These are phyloP conservation scores for Redunca redunca DNA, from an alignment of 2,113 vertebrate genomes.

Conservation along the genomic window DNA sequence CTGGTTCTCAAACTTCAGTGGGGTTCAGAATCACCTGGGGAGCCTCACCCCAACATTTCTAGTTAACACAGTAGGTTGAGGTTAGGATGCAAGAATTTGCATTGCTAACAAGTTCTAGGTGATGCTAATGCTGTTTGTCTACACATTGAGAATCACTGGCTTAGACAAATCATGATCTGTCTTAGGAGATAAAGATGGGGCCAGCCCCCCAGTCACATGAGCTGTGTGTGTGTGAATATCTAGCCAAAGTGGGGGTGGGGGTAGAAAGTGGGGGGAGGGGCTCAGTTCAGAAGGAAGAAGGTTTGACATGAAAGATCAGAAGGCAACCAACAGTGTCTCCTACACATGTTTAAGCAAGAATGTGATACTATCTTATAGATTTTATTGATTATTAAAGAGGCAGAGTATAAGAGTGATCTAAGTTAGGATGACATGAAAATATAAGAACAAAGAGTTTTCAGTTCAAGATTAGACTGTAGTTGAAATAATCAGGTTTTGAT, in stretches of 20 bases:
- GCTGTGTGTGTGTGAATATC: neutral
- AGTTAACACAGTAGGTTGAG: neutral
- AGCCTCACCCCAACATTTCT: neutral
- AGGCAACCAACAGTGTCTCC: neutral
- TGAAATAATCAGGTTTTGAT: neutral
- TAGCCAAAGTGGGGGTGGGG: neutral
- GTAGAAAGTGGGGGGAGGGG: too few relatives aligned
- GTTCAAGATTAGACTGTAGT: neutral
- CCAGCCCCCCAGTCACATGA: neutral
- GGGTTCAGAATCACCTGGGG: neutral
- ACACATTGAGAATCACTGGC: neutral
- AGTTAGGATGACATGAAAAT: neutral
- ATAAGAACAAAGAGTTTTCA: neutral
- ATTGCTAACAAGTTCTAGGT: neutral
- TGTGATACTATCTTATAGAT: neutral
- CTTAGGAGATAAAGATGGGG: neutral
- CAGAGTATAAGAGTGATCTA: neutral
- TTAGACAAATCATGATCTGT: neutral
- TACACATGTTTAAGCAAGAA: neutral
- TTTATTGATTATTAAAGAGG: neutral
- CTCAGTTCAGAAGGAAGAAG: neutral
- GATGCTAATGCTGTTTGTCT: neutral
- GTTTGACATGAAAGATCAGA: neutral
- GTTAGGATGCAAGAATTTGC: neutral
- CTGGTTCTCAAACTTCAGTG: neutral